Evolutionary conservation across 1,140 invertebrate species (phyloP).

Genomic region (Halotydeus destructor): DNA sequence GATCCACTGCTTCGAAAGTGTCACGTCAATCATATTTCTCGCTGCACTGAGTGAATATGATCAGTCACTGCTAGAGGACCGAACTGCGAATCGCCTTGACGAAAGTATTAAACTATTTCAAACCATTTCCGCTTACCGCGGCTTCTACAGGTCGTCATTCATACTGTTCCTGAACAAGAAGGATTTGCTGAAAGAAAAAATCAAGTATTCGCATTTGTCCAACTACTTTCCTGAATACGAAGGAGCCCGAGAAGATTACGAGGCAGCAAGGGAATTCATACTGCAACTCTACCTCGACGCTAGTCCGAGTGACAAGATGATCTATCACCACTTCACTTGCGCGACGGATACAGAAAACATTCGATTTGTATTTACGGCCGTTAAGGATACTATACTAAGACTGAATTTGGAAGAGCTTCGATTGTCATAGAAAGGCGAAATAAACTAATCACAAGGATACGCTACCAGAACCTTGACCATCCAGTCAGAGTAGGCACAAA

Average conservation of each 20-base stretch:
- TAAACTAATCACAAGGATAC: too few species aligned
- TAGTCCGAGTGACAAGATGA: conserved; percentile 34
- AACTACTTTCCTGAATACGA: conserved; percentile 62
- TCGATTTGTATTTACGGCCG: conserved; percentile 87
- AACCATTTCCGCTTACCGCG: conserved; percentile 86
- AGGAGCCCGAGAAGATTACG: conserved; percentile 61
- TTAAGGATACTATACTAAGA: conserved; percentile 87
- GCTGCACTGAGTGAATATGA: conserved; percentile 94
- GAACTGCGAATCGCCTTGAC: conserved; percentile 72
- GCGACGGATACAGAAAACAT: conserved; percentile 96
- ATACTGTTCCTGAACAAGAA: conserved; percentile 95
- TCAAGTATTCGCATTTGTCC: conserved; percentile 1
- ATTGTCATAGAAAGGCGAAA: conserved; percentile 43
- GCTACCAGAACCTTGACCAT: too few species aligned
- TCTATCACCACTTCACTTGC: conserved; percentile 94
- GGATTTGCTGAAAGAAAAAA: conserved; percentile 16
- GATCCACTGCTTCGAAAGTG: conserved; percentile 89
- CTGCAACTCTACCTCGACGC: conserved; percentile 61
- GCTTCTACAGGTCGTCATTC: conserved; percentile 75
- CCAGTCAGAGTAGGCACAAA: too few species aligned
- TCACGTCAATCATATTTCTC: conserved; percentile 86
- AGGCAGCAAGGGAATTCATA: conserved; percentile 57
- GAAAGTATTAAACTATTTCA: conserved; percentile 93
- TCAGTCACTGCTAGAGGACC: conserved; percentile 80
- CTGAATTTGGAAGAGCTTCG: conserved; percentile 78